phyloP scores from a whole-genome alignment of 2,113 vertebrate genomes.

The Gasterosteus nipponicus region DNA sequence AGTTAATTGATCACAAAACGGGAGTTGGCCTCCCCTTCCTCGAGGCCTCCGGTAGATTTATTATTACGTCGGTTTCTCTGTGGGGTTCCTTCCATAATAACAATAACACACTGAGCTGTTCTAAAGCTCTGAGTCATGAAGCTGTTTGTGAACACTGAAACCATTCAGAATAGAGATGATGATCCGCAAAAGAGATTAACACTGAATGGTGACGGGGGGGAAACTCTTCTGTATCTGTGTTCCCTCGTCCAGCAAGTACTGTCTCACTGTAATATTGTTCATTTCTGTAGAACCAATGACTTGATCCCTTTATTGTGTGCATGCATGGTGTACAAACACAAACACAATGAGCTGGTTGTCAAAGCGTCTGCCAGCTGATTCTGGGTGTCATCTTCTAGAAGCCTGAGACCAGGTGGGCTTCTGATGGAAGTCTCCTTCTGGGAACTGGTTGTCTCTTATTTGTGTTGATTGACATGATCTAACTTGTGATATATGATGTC shows the following conservation, averaged over 20 bases:
- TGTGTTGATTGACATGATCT: slow-evolving; percentile 19
- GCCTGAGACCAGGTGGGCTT: slow-evolving; percentile 19
- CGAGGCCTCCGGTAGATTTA: no score
- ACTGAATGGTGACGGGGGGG: neutral
- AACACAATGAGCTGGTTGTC: slow-evolving; percentile 24
- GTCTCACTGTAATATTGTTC: slow-evolving; percentile 2
- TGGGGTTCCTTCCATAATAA: no score
- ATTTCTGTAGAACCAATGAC: neutral
- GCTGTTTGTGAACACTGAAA: no score
- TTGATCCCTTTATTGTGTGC: neutral
- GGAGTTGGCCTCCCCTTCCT: no score
- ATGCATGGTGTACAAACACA: slow-evolving; percentile 17
- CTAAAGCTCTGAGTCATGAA: no score
- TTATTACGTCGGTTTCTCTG: no score
- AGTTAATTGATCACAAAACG: no score
- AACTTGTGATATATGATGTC: slow-evolving; percentile 26
- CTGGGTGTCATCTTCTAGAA: neutral
- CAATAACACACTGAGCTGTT: no score
- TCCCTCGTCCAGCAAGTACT: neutral
- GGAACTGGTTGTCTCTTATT: slow-evolving; percentile 35
- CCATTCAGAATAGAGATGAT: neutral
- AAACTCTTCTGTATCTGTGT: neutral
- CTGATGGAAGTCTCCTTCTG: neutral
- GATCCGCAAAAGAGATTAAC: neutral
- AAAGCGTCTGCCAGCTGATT: slow-evolving; percentile 60